Evolutionary conservation across 2,113 vertebrate species (phyloP), one percentile per base, ranked within the genome.

Genomic region (Oreochromis aureus): DNA sequence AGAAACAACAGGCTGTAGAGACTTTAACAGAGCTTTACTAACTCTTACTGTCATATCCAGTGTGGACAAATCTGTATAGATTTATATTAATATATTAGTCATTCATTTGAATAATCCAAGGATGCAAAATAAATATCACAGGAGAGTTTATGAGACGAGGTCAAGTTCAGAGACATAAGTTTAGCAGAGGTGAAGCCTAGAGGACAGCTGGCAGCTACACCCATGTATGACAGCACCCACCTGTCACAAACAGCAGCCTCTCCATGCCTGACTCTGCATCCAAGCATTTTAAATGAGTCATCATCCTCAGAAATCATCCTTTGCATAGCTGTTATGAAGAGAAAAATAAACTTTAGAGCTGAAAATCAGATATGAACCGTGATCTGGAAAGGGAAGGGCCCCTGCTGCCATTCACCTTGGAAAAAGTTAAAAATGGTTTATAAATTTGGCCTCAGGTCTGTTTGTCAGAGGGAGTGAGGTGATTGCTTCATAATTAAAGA

Each of bases 121-220:
- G 0, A 55, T 24, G 54, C 54, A 56, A 56, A 56, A 1, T 56
- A 56, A 56, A 13, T 1, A 13, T 56, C 2, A 56, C 22, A 56
- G 54, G 54, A 55, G 54, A 56, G 54, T 0, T 56, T 0, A 24
- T 56, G 6, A 56, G 54, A 56, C 22, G 11, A 24, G 54, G 6
- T 24, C 22, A 1, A 12, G 54, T 55, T 55, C 54, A 56, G 54
- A 56, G 54, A 24, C 53, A 22, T 9, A 3, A 4, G 54, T 55
- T 55, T 55, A 55, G n/a, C n/a, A 55, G 54, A 55, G n/a, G 54
- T 55, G 54, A 55, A 55, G 53, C 5, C n/a, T 6, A 6, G 53
- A 55, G n/a, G 53, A 22, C 53, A 55, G 10, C 53, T 55, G 53
- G n/a, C n/a, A 55, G 2, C 53, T 55, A 55, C 53, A 55, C 10